Base-by-base conservation (phyloP, 2,888 invertebrate genomes). In the Petrophora chlorosata region DNA sequence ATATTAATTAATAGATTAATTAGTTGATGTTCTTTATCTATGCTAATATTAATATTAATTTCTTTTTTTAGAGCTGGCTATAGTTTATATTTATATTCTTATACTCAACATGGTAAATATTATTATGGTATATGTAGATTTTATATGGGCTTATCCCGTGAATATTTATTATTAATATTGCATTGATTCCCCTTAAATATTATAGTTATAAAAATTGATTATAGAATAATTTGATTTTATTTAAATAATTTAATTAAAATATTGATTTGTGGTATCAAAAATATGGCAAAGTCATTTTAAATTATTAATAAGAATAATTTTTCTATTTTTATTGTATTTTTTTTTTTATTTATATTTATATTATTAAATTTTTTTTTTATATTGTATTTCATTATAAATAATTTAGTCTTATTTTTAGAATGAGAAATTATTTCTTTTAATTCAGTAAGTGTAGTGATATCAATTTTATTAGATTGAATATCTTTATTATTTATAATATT, bases 181-280 rank as follows among this genome's bases (percentile, higher is more conserved):
- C 93, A 93, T 91, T 93, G 92, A 79, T 71, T 93, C 56, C 92
- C 92, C 64, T 91, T 93, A 85, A 93, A 93, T 92, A 72, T 93
- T 64, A 73, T 92, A 76, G 76, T 93, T 86, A 78, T 93, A 73
- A 91, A 90, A 61, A 75, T 91, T 68, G 91, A 91, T 74, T 80
- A 80, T 68, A 73, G 81, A 72, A 71, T 87, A 74, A 79, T 91
- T 75, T 92, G 85, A 72, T 53, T 78, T 92, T 80, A 87, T 80
- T 92, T 92, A 91, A 91, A 89, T 93, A 93, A 91, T 93, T 93
- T 92, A 93, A 85, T 33, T 59, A 92, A 92, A 93, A 93, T 92
- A 82, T 91, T 92, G 91, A 92, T 92, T 93, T 93, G 92, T 93
- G 93, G 90, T 67, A 49, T 92, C 91, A 92, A 89, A 82, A 88